A percentile compares a stretch with the other conserved stretches of the same genome.
Conservation (phyloP, 1,140 invertebrate species). For the Monochamus saltuarius region DNA sequence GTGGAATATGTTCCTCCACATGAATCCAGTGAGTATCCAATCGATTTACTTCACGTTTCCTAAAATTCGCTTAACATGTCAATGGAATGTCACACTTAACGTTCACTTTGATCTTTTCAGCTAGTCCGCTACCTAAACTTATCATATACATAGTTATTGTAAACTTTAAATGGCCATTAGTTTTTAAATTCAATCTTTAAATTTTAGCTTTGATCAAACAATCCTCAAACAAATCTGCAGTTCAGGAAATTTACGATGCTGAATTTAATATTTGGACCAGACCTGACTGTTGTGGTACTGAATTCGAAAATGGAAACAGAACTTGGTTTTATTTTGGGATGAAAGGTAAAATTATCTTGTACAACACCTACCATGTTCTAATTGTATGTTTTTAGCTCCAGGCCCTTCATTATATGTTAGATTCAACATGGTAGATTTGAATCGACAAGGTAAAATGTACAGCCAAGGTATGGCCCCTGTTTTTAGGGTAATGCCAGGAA, state of each 20-base stretch:
- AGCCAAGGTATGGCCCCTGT: slow-evolving; percentile 90
- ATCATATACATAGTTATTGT: too few species aligned
- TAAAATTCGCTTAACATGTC: slow-evolving; percentile 11
- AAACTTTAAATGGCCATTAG: neutral
- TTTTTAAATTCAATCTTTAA: slow-evolving; percentile 9
- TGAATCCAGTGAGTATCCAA: slow-evolving; percentile 44
- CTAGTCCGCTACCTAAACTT: neutral
- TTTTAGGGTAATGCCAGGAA: slow-evolving; percentile 66
- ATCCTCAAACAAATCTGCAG: slow-evolving; percentile 32
- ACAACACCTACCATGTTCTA: slow-evolving; percentile 1
- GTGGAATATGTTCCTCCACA: slow-evolving; percentile 66
- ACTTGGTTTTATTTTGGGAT: slow-evolving; percentile 96
- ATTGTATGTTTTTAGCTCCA: slow-evolving; percentile 52
- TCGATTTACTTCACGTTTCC: slow-evolving; percentile 8
- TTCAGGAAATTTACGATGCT: slow-evolving; percentile 61
- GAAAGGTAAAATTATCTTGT: slow-evolving; percentile 37
- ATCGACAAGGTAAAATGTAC: slow-evolving; percentile 88
- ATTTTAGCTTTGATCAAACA: slow-evolving; percentile 19
- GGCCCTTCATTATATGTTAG: slow-evolving; percentile 62
- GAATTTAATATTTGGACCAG: slow-evolving; percentile 91
- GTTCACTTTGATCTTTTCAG: neutral
- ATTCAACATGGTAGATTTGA: slow-evolving; percentile 85
- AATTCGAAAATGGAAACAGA: slow-evolving; percentile 86
- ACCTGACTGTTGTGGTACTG: slow-evolving; percentile 84
- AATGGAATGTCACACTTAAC: neutral